Percentiles rank a stretch among this genome's conserved stretches.
Evolutionary conservation across 2,888 invertebrate species (phyloP).

Genomic region (Euspilapteryx auroguttella): DNA sequence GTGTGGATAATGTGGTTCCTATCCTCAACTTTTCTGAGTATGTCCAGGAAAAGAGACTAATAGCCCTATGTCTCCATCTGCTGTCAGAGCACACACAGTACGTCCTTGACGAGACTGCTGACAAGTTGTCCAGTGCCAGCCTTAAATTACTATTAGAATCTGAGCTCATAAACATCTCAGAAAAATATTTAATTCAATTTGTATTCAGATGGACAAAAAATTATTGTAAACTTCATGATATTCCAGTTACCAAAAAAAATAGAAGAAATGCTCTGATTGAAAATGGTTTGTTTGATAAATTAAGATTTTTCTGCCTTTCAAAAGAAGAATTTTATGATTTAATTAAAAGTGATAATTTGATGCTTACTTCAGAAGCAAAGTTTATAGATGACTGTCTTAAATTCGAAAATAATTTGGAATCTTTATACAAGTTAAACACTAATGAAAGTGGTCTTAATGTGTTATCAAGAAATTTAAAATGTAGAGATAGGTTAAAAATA

Average conservation of each 20-base stretch:
- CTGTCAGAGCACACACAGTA: conserved; percentile 59
- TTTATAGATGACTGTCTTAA: conserved; percentile 17
- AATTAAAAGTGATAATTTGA: conserved; percentile 24
- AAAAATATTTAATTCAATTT: conserved; percentile 53
- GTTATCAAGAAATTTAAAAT: conserved; percentile 1
- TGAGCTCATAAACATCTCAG: conserved; percentile 47
- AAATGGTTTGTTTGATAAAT: conserved; percentile 35
- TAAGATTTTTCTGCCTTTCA: conserved; percentile 40
- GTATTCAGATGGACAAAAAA: conserved; percentile 57
- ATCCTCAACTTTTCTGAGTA: conserved; percentile 64
- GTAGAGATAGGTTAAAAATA: conserved; percentile 13
- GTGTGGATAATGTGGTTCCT: conserved; percentile 59
- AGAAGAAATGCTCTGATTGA: conserved; percentile 37
- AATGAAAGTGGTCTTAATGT: conserved; percentile 11
- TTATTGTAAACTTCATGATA: conserved; percentile 45
- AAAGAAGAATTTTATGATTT: conserved; percentile 32
- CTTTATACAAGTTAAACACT: conserved; percentile 6
- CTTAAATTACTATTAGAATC: conserved; percentile 50
- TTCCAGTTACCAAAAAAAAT: conserved; percentile 33
- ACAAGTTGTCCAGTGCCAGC: conserved; percentile 47
- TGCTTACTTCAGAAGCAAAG: conserved; percentile 25
- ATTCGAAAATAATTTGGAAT: too few species aligned
- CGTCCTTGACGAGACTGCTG: conserved; percentile 46
- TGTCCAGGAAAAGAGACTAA: conserved; percentile 55
- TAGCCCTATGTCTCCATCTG: conserved; percentile 53